Evolutionary conservation across 2,888 invertebrate genomes (phyloP).

Genomic region (Noctua pronuba): DNA sequence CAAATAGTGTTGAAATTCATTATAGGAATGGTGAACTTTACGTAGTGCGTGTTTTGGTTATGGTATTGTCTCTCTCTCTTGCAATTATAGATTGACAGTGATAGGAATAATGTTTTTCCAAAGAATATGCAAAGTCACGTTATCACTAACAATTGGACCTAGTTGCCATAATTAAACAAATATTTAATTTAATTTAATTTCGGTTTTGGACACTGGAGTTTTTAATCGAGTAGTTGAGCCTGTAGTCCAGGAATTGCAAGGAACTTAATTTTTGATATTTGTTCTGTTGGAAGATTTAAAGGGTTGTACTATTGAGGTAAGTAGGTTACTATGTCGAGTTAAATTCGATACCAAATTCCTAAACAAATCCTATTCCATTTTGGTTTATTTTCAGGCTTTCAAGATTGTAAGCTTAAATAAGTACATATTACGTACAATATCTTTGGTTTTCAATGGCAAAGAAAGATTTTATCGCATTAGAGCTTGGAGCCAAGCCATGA

Average conservation of each 20-base stretch:
- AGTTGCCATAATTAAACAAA: too few species aligned
- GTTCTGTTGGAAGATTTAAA: background rate
- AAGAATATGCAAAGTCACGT: background rate
- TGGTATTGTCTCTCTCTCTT: background rate
- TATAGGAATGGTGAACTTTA: background rate
- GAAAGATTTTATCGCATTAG: slow-evolving; percentile 17
- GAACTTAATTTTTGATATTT: background rate
- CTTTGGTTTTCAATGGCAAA: slow-evolving; percentile 6
- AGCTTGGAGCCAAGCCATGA: slow-evolving; percentile 43
- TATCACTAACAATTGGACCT: too few species aligned
- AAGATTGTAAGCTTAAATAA: background rate
- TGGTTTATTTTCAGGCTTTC: background rate
- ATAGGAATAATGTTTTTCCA: background rate
- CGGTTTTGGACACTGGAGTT: background rate
- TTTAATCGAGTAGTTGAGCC: background rate
- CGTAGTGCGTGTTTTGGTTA: background rate
- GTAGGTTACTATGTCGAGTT: background rate
- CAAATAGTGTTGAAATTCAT: background rate
- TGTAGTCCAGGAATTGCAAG: too few species aligned
- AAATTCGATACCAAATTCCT: background rate
- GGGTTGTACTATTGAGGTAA: background rate
- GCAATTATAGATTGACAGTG: background rate
- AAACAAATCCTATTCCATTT: background rate
- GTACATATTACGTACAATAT: background rate
- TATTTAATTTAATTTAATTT: too few species aligned